Conservation (phyloP, 2,797 vertebrate species). For the Prionace glauca region DNA sequence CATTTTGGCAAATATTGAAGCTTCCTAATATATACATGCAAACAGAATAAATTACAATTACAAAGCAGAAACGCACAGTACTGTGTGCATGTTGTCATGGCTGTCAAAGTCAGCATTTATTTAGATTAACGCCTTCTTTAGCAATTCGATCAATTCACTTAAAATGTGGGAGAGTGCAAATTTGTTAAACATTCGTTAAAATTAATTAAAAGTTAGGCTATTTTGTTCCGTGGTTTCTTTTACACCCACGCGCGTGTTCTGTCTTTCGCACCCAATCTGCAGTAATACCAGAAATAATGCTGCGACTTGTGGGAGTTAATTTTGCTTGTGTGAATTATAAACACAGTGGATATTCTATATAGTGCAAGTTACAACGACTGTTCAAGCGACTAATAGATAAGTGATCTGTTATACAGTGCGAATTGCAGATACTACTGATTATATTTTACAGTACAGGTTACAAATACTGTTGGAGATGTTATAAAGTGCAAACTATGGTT, state of each 20-base stretch:
- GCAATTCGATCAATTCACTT: not conserved
- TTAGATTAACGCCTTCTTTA: not conserved
- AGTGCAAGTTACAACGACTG: not conserved
- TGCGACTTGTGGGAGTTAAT: not conserved
- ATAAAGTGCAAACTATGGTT: too few species aligned
- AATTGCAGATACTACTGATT: not conserved
- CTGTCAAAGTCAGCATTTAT: not conserved
- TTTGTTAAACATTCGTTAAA: not conserved
- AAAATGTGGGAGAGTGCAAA: not conserved
- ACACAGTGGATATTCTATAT: not conserved
- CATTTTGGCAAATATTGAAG: not conserved
- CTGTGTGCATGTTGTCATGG: not conserved
- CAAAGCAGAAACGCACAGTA: too few species aligned
- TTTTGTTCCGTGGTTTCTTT: not conserved
- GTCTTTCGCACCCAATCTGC: not conserved
- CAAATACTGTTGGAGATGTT: not conserved
- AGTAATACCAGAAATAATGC: not conserved
- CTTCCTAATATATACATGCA: not conserved
- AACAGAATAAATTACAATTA: not conserved
- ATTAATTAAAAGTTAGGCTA: not conserved
- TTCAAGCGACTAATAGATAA: too few species aligned
- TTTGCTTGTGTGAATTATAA: too few species aligned
- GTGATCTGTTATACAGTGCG: not conserved
- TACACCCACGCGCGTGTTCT: not conserved
- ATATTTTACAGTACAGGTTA: not conserved